These are phyloP conservation scores for Muscicapa striata DNA, from an alignment of 2,797 vertebrate genomes.

Conservation along the genomic window DNA sequence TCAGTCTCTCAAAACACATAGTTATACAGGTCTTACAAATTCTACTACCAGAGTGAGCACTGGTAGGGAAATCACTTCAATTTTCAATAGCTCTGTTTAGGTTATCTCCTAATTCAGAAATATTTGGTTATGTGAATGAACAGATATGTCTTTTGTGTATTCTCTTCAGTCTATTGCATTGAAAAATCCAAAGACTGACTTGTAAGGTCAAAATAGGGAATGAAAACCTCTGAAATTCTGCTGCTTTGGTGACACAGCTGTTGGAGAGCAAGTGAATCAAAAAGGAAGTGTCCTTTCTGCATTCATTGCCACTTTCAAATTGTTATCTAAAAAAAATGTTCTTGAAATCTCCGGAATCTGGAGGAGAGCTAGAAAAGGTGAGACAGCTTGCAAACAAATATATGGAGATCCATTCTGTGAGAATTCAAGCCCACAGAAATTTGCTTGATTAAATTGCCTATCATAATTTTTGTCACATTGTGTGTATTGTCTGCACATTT, in stretches of 20 bases:
- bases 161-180: background rate
- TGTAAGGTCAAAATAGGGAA: background rate
- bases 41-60: background rate
- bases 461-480: background rate
- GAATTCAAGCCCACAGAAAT: background rate
- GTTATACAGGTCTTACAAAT: background rate
- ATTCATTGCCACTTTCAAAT: background rate
- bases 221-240: background rate
- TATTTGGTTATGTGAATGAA: background rate
- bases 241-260: background rate
- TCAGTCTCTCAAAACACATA: background rate
- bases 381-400: background rate
- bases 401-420: background rate
- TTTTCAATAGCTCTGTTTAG: background rate
- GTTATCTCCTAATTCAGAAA: background rate
- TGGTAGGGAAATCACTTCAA: background rate
- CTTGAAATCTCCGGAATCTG: background rate
- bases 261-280: background rate
- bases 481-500: background rate
- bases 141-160: background rate
- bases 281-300: background rate
- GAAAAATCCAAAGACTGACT: background rate
- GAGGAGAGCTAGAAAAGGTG: background rate
- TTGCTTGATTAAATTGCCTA: background rate
- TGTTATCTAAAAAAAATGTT: background rate